Base-by-base conservation (phyloP, 2,113 vertebrate genomes). In the Macrotus californicus region DNA sequence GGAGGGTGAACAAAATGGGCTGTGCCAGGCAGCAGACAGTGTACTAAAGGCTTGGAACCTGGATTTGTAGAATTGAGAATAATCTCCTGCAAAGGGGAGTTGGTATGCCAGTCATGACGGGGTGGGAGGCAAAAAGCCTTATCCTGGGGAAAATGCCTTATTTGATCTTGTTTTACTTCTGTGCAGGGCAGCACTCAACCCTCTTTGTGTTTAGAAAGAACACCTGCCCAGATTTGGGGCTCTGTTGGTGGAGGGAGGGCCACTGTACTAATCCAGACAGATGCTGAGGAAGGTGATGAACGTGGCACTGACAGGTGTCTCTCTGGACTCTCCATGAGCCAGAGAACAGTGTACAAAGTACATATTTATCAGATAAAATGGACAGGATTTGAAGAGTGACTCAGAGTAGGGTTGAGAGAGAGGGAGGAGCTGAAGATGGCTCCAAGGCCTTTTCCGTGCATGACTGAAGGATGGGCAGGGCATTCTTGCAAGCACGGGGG, bases 21-120 rank as follows among this genome's bases (percentile, higher is more conserved):
- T 0, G 18, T 43, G 43, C 12, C 31, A 31, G 9, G 43, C 22
- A 31, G 29, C 31, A 61, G 11, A 12, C 26, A 41, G 18, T 2
- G 10, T 22, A 15, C 2, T 0, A 22, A 39, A 12, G 19, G 26
- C 1, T 48, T 0, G 1, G 11, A 8, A 26, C 19, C 34, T 3
- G 2, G n/a, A 22, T 41, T 36, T 14, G 6, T 0, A 18, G 41
- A 59, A 70, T 59, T 0, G 0, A 26, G 64, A 70, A 29, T 10
- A 43, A 31, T 19, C 16, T n/a, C 14, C 48, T 76, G 12, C 6
- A 46, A 31, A 89, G 10, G 24, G 18, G 48, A 83, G 11, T 11
- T 36, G 48, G 46, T 43, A 3, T 11, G 8, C 36, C 24, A 18
- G 69, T 36, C 43, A 2, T 6, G 29, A 39, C 34, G 0, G 26